Percentiles rank a stretch among this genome's conserved stretches.
Evolutionary conservation across 1,140 invertebrate species (phyloP).

Genomic region (Coenobita brevimanus): DNA sequence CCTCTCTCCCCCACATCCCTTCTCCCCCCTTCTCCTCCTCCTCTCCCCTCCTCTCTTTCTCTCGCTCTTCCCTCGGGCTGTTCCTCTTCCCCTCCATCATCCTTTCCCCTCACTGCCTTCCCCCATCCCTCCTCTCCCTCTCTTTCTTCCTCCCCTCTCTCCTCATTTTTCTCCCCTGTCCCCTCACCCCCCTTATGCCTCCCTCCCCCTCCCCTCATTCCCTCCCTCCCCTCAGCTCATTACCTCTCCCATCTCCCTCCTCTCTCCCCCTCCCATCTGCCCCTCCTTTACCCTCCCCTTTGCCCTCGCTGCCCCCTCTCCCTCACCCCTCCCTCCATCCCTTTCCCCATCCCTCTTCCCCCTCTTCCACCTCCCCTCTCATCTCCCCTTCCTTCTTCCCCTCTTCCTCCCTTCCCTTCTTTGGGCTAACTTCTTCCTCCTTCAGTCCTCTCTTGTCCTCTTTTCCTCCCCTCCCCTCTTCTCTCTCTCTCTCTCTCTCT

Average conservation of each 20-base stretch:
- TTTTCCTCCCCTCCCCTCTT: not conserved
- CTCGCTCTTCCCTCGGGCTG: too few relatives aligned
- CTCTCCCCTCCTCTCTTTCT: too few relatives aligned
- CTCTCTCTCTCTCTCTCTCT: slow-evolving; percentile 7
- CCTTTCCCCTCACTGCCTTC: too few relatives aligned
- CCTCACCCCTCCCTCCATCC: not conserved
- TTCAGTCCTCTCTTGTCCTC: not conserved
- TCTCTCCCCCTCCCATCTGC: not conserved
- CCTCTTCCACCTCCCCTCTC: not conserved
- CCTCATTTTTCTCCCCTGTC: not conserved
- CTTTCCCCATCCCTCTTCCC: not conserved
- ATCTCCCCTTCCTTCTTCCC: not conserved
- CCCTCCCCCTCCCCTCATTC: not conserved
- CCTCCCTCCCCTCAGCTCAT: too few relatives aligned
- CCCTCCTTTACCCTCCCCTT: not conserved
- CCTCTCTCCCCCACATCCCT: too few relatives aligned
- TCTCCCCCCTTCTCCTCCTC: too few relatives aligned
- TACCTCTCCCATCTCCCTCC: too few relatives aligned
- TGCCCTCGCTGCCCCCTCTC: not conserved
- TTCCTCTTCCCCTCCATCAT: too few relatives aligned
- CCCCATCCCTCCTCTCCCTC: too few relatives aligned
- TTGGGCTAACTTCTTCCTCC: too few relatives aligned
- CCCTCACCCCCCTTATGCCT: not conserved
- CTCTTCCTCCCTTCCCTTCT: not conserved
- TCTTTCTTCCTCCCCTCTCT: too few relatives aligned